Percentiles rank a stretch among this genome's conserved stretches.
Evolutionary conservation across 2,888 invertebrate genomes (phyloP).

Genomic region (Spodoptera picta): DNA sequence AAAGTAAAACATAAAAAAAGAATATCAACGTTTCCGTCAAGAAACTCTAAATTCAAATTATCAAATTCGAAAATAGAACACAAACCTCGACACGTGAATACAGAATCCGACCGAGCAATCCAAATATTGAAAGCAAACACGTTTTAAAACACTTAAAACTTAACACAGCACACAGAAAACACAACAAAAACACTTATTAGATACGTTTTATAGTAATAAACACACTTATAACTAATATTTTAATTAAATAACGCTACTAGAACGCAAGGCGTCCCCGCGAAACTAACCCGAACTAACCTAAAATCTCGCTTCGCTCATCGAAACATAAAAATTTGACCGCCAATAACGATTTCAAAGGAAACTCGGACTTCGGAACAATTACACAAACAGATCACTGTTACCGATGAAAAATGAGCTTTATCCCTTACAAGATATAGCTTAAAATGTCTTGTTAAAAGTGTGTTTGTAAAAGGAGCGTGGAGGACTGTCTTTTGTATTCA

Average conservation of each 20-base stretch:
- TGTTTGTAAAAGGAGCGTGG: constrained; percentile 64
- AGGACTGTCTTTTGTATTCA: constrained; percentile 82
- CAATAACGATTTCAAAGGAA: constrained; percentile 77
- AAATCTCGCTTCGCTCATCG: constrained; percentile 69
- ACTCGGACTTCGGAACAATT: constrained; percentile 67
- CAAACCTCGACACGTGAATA: constrained; percentile 46
- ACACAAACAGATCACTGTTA: constrained; percentile 57
- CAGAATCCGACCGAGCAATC: constrained; percentile 50
- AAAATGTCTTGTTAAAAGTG: constrained; percentile 27
- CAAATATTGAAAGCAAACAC: constrained; percentile 42
- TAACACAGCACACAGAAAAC: constrained; percentile 36
- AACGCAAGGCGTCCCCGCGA: constrained; percentile 69
- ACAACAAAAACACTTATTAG: constrained; percentile 52
- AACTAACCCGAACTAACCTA: constrained; percentile 81
- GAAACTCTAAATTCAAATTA: not conserved
- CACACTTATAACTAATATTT: constrained; percentile 47
- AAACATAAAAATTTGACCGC: constrained; percentile 84
- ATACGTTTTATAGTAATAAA: constrained; percentile 27
- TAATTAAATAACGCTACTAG: constrained; percentile 52
- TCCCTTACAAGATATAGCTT: constrained; percentile 9
- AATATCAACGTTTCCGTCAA: no score
- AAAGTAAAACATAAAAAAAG: no score
- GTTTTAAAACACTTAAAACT: constrained; percentile 5
- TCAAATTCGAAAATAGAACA: constrained; percentile 22
- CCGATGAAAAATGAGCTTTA: constrained; percentile 62